These are phyloP conservation scores for Hofmannophila pseudospretella DNA, from an alignment of 2,888 invertebrate species.

Conservation along the genomic window DNA sequence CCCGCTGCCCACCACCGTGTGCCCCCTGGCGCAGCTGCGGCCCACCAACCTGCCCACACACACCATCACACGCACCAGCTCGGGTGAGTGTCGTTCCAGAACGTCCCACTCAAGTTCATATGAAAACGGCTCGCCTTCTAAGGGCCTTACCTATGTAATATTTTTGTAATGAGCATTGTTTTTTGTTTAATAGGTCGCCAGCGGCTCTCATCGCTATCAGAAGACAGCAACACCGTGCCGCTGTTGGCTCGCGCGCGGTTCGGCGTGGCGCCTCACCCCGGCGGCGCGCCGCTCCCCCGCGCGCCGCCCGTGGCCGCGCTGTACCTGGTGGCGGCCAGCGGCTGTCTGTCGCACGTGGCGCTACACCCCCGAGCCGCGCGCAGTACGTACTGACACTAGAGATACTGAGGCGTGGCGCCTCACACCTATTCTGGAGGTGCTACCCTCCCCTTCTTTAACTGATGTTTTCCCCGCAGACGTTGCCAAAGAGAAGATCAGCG, in stretches of 20 bases:
- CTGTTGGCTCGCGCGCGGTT: slow-evolving; percentile 85
- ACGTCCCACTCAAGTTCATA: no score
- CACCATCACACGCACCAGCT: slow-evolving; percentile 68
- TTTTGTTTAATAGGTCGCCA: slow-evolving; percentile 84
- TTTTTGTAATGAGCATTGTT: no score
- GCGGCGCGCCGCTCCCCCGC: slow-evolving; percentile 59
- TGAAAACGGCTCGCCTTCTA: no score
- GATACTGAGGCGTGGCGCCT: no score
- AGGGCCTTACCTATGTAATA: no score
- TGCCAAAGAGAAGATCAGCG: slow-evolving; percentile 89
- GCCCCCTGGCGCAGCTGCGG: slow-evolving; percentile 92
- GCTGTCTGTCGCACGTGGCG: slow-evolving; percentile 91
- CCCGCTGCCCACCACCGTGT: slow-evolving; percentile 88
- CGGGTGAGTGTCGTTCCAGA: slow-evolving; percentile 58
- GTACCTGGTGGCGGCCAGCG: slow-evolving; percentile 92
- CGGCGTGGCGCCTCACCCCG: slow-evolving; percentile 33
- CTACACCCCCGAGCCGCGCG: slow-evolving; percentile 84
- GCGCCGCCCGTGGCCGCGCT: slow-evolving; percentile 79
- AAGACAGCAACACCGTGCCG: slow-evolving; percentile 81
- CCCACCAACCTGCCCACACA: slow-evolving; percentile 77
- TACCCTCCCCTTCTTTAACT: no score
- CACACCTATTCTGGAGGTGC: no score
- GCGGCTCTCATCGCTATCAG: slow-evolving; percentile 83
- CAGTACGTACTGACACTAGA: slow-evolving; percentile 25
- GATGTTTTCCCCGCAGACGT: slow-evolving; percentile 5